These are phyloP conservation scores for Ectemnius lituratus DNA, from an alignment of 2,888 invertebrate genomes.

Conservation along the genomic window DNA sequence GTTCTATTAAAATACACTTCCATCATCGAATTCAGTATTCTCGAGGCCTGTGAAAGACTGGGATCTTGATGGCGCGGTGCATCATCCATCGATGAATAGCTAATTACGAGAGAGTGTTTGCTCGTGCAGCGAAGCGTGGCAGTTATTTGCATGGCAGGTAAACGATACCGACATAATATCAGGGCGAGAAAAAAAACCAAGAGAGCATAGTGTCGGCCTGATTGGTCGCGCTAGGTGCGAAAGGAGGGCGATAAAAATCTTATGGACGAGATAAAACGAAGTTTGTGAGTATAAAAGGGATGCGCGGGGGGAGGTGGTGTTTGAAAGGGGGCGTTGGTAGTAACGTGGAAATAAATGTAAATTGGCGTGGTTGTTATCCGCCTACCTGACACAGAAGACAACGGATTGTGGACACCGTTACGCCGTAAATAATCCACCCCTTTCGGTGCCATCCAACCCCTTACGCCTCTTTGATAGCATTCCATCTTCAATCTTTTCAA, in stretches of 20 bases:
- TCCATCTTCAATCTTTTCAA: not conserved
- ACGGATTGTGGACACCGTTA: slow-evolving; percentile 52
- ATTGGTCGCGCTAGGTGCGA: slow-evolving; percentile 28
- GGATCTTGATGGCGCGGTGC: not conserved
- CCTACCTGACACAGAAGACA: slow-evolving; percentile 56
- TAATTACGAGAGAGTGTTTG: not conserved
- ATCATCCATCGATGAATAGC: not conserved
- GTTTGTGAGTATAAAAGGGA: too few species aligned
- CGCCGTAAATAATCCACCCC: slow-evolving; percentile 69
- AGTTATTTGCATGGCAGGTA: slow-evolving; percentile 16
- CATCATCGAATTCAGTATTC: too few species aligned
- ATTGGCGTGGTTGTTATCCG: slow-evolving; percentile 49
- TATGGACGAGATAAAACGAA: too few species aligned
- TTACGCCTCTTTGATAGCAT: not conserved
- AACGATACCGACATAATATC: slow-evolving; percentile 46
- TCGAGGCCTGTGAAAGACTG: not conserved
- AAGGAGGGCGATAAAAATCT: slow-evolving; percentile 40
- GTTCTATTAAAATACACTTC: too few species aligned
- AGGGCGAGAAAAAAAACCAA: slow-evolving; percentile 25
- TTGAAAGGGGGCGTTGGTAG: slow-evolving; percentile 50
- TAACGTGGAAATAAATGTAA: slow-evolving; percentile 59
- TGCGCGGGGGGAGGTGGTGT: slow-evolving; percentile 31
- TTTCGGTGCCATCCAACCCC: slow-evolving; percentile 49
- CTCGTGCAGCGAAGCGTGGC: not conserved
- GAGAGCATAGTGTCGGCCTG: not conserved